Conservation (phyloP, 2,888 invertebrate species). For the Parnassius orleans region DNA sequence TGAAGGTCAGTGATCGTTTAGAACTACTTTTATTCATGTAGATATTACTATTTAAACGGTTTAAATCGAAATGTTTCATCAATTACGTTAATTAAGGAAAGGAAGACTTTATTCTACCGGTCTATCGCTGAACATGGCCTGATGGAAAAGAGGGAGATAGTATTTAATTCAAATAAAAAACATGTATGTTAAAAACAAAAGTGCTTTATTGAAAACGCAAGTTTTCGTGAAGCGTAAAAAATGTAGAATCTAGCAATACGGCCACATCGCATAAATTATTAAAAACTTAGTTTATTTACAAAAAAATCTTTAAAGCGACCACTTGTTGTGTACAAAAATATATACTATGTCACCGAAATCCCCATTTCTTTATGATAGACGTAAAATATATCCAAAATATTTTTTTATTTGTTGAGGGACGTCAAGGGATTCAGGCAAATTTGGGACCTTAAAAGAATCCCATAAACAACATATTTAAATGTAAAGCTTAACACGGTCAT, state of each 20-base stretch:
- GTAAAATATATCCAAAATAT: too few species aligned
- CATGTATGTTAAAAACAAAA: constrained; percentile 43
- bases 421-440: too few species aligned
- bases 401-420: too few species aligned
- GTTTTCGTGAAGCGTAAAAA: constrained; percentile 52
- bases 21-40: too few species aligned
- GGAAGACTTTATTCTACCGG: too few species aligned
- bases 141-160: too few species aligned
- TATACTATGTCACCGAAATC: constrained; percentile 4
- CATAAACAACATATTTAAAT: too few species aligned
- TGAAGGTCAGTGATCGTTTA: constrained; percentile 33
- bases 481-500: too few species aligned
- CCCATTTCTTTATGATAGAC: background rate
- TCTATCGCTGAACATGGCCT: too few species aligned
- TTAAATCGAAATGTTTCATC: background rate
- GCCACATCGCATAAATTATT: constrained; percentile 33
- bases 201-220: constrained; percentile 61
- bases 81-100: too few species aligned
- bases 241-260: constrained; percentile 44
- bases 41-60: background rate
- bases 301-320: constrained; percentile 32
- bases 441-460: too few species aligned
- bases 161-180: constrained; percentile 26
- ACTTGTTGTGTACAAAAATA: constrained; percentile 17
- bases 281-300: constrained; percentile 33